A percentile compares a stretch with the other conserved stretches of the same genome.
phyloP scores from a whole-genome alignment of 2,797 vertebrate species.

The Enteromius radiatus region DNA sequence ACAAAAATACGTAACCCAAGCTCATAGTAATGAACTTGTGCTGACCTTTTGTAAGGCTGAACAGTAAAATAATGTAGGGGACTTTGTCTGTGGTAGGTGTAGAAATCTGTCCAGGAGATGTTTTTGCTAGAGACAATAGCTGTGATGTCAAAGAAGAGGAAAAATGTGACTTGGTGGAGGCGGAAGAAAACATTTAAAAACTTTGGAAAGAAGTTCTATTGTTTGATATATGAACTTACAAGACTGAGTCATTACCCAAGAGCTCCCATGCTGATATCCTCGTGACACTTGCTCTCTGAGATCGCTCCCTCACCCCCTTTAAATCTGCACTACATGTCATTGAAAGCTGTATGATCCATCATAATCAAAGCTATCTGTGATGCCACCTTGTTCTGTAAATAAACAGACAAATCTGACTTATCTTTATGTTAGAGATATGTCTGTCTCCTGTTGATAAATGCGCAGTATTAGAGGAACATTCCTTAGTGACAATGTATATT shows the following conservation, averaged over 20 bases:
- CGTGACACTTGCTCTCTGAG: conserved; percentile 26
- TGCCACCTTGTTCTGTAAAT: conserved; percentile 36
- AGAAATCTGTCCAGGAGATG: neutral
- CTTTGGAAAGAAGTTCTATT: neutral
- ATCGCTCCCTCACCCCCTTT: conserved; percentile 33
- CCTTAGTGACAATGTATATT: neutral
- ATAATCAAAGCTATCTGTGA: conserved; percentile 39
- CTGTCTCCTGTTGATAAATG: conserved; percentile 2
- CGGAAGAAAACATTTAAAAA: neutral
- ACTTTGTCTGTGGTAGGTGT: conserved; percentile 35
- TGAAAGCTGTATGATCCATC: conserved; percentile 48
- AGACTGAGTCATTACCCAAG: conserved; percentile 19
- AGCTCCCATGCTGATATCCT: conserved; percentile 29
- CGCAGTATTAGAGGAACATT: neutral
- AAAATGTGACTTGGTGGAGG: neutral
- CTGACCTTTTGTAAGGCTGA: conserved; percentile 34
- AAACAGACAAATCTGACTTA: conserved; percentile 52
- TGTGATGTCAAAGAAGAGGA: neutral
- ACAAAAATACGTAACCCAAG: conserved; percentile 69
- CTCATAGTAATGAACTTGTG: conserved; percentile 76
- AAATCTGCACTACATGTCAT: conserved; percentile 36
- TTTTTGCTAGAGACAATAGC: neutral
- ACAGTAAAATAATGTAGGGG: conserved; percentile 12
- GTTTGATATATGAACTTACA: conserved; percentile 30
- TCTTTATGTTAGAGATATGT: conserved; percentile 41